Percentiles rank a stretch among this genome's conserved stretches.
These are phyloP conservation scores for Idaea aversata DNA, from an alignment of 2,888 invertebrate species.

Conservation along the genomic window DNA sequence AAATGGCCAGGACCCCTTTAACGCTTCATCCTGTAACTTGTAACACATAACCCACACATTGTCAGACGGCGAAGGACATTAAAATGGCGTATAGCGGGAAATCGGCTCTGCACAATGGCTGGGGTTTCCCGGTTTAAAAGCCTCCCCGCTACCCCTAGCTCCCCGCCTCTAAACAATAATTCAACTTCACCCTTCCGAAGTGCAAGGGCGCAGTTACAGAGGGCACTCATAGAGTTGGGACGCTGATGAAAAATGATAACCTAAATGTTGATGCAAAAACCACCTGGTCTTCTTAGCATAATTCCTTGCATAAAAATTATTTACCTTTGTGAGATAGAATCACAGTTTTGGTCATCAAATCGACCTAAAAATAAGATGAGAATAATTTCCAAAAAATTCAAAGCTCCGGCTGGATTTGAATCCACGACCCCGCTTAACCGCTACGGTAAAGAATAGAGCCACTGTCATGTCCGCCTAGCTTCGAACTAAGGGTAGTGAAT, in stretches of 20 bases:
- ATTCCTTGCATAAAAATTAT: too few relatives aligned
- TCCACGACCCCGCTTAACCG: too few relatives aligned
- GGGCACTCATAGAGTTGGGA: constrained; percentile 55
- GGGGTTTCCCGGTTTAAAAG: constrained; percentile 80
- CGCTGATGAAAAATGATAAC: neutral
- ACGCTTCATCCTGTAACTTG: constrained; percentile 14
- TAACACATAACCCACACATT: constrained; percentile 40
- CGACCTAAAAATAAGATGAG: too few relatives aligned
- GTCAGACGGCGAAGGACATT: constrained; percentile 59
- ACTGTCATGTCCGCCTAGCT: too few relatives aligned
- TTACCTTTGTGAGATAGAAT: too few relatives aligned
- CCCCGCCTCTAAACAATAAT: constrained; percentile 76
- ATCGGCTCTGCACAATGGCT: constrained; percentile 77
- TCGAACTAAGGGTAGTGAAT: too few relatives aligned
- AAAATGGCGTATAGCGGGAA: constrained; percentile 77
- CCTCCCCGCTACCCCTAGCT: constrained; percentile 35
- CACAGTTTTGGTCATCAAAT: too few relatives aligned
- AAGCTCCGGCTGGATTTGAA: too few relatives aligned
- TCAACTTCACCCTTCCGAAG: constrained; percentile 79
- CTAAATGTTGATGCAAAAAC: neutral
- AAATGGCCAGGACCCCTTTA: neutral
- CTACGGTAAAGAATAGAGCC: constrained; percentile 17
- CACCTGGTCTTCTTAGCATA: neutral
- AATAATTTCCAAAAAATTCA: too few relatives aligned
- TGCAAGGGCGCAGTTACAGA: constrained; percentile 78